Base-by-base conservation (phyloP, 2,888 invertebrate genomes). In the Raillietiella orientalis region DNA sequence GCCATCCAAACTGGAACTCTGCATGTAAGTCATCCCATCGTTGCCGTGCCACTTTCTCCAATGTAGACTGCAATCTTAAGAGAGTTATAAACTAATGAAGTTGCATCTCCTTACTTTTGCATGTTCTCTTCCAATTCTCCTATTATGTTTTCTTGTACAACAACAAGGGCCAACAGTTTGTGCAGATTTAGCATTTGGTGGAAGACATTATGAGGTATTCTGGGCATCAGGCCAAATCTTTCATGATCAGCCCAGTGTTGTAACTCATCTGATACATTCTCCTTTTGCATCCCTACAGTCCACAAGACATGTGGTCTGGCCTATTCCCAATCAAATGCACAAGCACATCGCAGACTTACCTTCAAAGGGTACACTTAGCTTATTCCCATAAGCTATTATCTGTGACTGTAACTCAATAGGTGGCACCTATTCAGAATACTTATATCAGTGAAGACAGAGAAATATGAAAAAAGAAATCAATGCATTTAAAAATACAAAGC, bases 1-100 rank as follows among this genome's bases (percentile, higher is more conserved):
- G 63, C 87, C 87, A 93, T 20, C 84, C 82, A 52, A 93, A 93
- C 48, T 90, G 87, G 42, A 74, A 77, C 35, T 57, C 56, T 45
- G 59, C 57, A 40, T 77, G 75, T 37, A 71, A 72, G 34, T 66
- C 65, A 20, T 65, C 58, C 30, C 71, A 60, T 41, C 69, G 59
- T 33, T 56, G 59, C 31, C 57, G 56, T 31, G 71, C 66, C 29
- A 82, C 58, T 17, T 61, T 59, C 45, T 75, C 69, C 5, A 79
- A 58, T 6, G 5, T 14, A 8, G n/a, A 13, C 24, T 4, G 14
- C 6, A 11, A 21, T 21, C 16, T 25, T 21, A 21, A 21, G 23
- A n/a, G 12, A 23, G 12, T 11, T 25, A 10, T 17, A 14, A 10
- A 25, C 9, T 30, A 13, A 9, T 25, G 11, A 10, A 14, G 25